A percentile compares a stretch with the other conserved stretches of the same genome.
phyloP scores from a whole-genome alignment of 2,113 vertebrate genomes.

The Nothoprocta perdicaria region DNA sequence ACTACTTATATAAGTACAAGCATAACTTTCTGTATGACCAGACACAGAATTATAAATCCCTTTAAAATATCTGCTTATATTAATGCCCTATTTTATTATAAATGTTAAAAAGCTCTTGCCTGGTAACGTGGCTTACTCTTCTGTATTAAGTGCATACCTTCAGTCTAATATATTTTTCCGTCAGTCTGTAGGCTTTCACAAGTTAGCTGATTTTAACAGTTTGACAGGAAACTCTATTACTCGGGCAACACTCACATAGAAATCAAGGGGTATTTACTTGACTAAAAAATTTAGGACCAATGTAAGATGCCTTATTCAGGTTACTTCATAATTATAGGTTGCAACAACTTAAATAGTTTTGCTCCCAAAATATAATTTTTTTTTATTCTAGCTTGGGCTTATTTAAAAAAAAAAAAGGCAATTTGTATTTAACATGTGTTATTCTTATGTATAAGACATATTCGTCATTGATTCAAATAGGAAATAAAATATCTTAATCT shows the following conservation, averaged over 20 bases:
- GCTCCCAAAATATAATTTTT: conserved; percentile 32
- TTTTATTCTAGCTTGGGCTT: not conserved
- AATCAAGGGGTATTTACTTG: conserved; percentile 50
- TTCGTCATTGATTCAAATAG: conserved; percentile 49
- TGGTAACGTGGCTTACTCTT: not conserved
- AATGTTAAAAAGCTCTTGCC: conserved; percentile 27
- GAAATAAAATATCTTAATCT: conserved; percentile 61
- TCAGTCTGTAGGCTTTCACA: conserved; percentile 39
- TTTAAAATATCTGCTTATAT: conserved; percentile 43
- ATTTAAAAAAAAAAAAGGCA: conserved; percentile 20
- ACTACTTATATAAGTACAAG: not conserved
- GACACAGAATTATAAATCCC: not conserved
- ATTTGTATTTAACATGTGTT: not conserved
- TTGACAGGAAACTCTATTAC: conserved; percentile 56
- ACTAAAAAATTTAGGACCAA: conserved; percentile 41
- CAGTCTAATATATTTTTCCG: not conserved
- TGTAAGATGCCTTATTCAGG: conserved; percentile 56
- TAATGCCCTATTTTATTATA: conserved; percentile 43
- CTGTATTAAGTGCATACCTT: conserved; percentile 29
- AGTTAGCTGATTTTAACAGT: conserved; percentile 43
- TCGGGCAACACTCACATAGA: conserved; percentile 43
- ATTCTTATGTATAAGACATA: conserved; percentile 12
- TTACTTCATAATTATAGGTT: conserved; percentile 52
- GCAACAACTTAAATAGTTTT: conserved; percentile 28
- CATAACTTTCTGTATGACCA: not conserved